Conservation (phyloP, 2,888 invertebrate species). For the Tolmerus cingulatus region DNA sequence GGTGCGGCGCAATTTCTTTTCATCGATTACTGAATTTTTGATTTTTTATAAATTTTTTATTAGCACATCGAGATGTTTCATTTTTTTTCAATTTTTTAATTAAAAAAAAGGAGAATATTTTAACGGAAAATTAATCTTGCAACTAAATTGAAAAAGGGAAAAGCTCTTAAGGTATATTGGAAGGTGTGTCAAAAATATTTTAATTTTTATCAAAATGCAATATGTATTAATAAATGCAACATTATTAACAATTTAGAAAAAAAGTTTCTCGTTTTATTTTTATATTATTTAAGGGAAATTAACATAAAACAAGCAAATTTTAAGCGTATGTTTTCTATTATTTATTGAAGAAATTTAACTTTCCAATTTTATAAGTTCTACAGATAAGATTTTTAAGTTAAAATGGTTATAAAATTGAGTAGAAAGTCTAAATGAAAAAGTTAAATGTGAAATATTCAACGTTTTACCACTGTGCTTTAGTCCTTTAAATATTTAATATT, state of each 20-base stretch:
- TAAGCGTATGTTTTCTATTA: background rate
- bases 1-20: slow-evolving; percentile 63
- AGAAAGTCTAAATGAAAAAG: background rate
- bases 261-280: background rate
- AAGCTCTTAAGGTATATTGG: background rate
- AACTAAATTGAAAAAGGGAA: background rate
- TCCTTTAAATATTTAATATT: too few relatives aligned
- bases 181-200: background rate
- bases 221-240: background rate
- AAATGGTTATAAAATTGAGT: background rate
- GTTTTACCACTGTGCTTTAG: background rate
- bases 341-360: background rate
- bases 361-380: background rate
- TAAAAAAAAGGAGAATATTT: background rate
- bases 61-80: background rate
- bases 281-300: background rate
- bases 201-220: background rate
- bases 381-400: background rate
- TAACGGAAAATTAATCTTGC: background rate
- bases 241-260: background rate
- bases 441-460: background rate
- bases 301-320: background rate
- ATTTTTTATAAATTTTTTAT: background rate
- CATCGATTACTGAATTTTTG: slow-evolving; percentile 52
- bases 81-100: background rate